Conservation (phyloP, 2,113 vertebrate species). For the Fukomys damarensis region DNA sequence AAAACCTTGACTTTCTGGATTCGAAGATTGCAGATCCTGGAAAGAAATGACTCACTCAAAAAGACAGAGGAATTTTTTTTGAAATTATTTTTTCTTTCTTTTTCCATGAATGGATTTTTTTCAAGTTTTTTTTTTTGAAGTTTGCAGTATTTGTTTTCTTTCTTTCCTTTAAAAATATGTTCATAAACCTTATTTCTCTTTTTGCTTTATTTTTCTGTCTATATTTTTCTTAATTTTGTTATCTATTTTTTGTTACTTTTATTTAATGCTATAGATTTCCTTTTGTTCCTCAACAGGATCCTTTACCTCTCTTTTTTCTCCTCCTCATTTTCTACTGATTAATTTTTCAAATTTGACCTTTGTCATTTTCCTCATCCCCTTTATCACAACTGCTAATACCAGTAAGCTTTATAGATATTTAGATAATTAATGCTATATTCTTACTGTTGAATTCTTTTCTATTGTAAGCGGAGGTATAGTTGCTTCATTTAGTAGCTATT, state of each 20-base stretch:
- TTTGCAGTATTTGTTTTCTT: background rate
- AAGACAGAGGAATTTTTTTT: background rate
- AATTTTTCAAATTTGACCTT: background rate
- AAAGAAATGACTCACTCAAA: background rate
- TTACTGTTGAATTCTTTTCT: background rate
- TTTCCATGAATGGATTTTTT: background rate
- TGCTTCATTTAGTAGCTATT: background rate
- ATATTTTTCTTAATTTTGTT: background rate
- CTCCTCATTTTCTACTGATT: background rate
- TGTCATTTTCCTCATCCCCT: background rate
- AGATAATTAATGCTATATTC: background rate
- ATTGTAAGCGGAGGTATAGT: background rate
- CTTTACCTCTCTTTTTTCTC: background rate
- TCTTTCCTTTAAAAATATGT: background rate
- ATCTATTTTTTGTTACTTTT: background rate
- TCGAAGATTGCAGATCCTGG: background rate
- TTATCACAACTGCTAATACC: background rate
- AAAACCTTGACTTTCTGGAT: background rate
- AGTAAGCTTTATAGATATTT: background rate
- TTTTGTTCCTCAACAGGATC: background rate
- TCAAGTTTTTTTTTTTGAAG: background rate
- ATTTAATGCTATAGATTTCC: background rate
- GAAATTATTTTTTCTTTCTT: background rate
- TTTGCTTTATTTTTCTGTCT: background rate
- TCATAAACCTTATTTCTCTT: background rate